phyloP scores from a whole-genome alignment of 1,140 invertebrate species.

The Uloborus diversus region DNA sequence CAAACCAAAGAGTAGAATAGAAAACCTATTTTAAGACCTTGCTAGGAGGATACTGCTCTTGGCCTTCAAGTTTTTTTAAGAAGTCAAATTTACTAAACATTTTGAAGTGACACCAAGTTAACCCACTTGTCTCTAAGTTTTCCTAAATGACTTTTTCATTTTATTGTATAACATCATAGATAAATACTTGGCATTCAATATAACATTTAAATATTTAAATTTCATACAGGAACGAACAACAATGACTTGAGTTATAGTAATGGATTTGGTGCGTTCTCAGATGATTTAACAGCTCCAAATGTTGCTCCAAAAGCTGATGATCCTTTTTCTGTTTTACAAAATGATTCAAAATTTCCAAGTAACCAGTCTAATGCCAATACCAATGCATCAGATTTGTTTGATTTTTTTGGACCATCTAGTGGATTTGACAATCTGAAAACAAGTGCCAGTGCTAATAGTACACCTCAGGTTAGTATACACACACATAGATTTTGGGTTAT shows the following conservation, averaged over 20 bases:
- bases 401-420: conserved; percentile 36
- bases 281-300: conserved; percentile 1
- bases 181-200: neutral
- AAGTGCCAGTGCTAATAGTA: conserved; percentile 50
- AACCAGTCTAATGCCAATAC: neutral
- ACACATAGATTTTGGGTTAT: neutral
- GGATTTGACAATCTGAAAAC: conserved; percentile 24
- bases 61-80: too few relatives aligned
- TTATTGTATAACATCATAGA: neutral
- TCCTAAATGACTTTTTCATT: neutral
- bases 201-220: neutral
- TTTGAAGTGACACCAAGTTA: too few relatives aligned
- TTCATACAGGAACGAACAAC: conserved; percentile 8
- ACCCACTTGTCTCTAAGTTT: too few relatives aligned
- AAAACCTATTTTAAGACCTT: too few relatives aligned
- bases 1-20: too few relatives aligned
- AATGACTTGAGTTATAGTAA: conserved; percentile 27
- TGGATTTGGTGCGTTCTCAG: conserved; percentile 43
- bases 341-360: neutral
- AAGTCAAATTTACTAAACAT: too few relatives aligned
- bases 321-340: conserved; percentile 33
- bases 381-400: conserved; percentile 42
- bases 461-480: conserved; percentile 43
- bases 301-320: conserved; percentile 13
- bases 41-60: too few relatives aligned